These are phyloP conservation scores for Cherax destructor DNA, from an alignment of 1,140 invertebrate genomes.

Conservation along the genomic window DNA sequence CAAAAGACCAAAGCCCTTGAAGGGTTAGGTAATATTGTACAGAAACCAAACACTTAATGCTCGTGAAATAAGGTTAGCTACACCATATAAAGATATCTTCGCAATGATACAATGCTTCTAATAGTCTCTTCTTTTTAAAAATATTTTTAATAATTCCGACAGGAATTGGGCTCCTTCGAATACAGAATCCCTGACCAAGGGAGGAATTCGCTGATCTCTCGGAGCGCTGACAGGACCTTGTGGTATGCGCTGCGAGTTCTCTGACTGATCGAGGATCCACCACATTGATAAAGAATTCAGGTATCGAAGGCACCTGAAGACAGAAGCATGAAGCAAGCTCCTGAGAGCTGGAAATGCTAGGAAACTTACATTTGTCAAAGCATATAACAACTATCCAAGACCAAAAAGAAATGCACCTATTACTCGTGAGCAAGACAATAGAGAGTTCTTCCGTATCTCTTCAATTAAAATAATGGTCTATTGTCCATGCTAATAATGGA, in stretches of 20 bases:
- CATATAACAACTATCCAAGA: slow-evolving; percentile 40
- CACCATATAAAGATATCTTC: slow-evolving; percentile 19
- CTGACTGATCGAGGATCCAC: not conserved
- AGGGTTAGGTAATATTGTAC: not conserved
- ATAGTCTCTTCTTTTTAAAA: slow-evolving; percentile 36
- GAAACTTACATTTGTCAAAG: slow-evolving; percentile 41
- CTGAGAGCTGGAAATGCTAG: slow-evolving; percentile 43
- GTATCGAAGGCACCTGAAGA: not conserved
- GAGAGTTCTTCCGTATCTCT: slow-evolving; percentile 2
- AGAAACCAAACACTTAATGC: not conserved
- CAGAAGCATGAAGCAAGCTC: slow-evolving; percentile 50
- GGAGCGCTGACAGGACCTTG: not conserved
- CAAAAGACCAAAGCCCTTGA: not conserved
- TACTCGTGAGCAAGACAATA: slow-evolving; percentile 63
- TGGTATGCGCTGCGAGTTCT: not conserved
- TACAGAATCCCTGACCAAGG: not conserved
- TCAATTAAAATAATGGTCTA: slow-evolving; percentile 49
- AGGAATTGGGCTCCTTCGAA: slow-evolving; percentile 2
- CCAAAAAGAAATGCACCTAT: slow-evolving; percentile 54
- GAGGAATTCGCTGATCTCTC: not conserved
- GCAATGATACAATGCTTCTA: slow-evolving; percentile 43
- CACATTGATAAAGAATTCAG: not conserved
- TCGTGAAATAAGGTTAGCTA: not conserved
- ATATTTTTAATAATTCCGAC: slow-evolving; percentile 21
- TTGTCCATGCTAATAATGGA: slow-evolving; percentile 60